Evolutionary conservation across 1,140 invertebrate genomes (phyloP).

Genomic region (Tetramorium alpestre): DNA sequence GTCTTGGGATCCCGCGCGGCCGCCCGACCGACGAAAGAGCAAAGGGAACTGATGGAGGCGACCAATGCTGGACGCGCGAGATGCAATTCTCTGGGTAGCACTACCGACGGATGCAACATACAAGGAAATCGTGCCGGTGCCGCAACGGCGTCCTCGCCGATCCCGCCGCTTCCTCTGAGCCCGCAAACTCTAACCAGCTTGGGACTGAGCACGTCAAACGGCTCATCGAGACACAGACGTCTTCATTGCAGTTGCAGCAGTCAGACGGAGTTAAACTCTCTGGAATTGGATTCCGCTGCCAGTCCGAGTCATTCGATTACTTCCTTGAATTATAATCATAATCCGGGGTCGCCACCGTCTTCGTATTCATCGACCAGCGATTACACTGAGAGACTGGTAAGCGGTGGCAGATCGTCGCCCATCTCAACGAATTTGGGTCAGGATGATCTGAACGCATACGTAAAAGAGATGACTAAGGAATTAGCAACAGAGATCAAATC

Average conservation of each 20-base stretch:
- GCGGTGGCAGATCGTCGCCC: slow-evolving; percentile 87
- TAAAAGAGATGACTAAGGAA: slow-evolving; percentile 92
- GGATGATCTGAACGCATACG: slow-evolving; percentile 90
- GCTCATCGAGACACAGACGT: slow-evolving; percentile 73
- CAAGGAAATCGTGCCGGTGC: slow-evolving; percentile 64
- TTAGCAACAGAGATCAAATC: slow-evolving; percentile 93
- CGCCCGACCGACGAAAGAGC: slow-evolving; percentile 58
- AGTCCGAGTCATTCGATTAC: slow-evolving; percentile 80
- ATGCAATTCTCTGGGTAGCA: slow-evolving; percentile 83
- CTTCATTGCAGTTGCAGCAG: slow-evolving; percentile 90
- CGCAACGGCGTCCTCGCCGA: slow-evolving; percentile 78
- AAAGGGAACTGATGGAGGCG: slow-evolving; percentile 52
- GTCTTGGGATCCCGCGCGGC: slow-evolving; percentile 53
- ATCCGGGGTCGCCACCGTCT: slow-evolving; percentile 66
- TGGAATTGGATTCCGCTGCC: slow-evolving; percentile 76
- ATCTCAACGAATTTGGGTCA: slow-evolving; percentile 86
- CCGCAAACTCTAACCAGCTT: slow-evolving; percentile 88
- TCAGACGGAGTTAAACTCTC: slow-evolving; percentile 88
- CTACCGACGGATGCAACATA: slow-evolving; percentile 60
- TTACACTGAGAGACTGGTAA: slow-evolving; percentile 69
- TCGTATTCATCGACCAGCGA: slow-evolving; percentile 68
- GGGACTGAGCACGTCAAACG: slow-evolving; percentile 85
- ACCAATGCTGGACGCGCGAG: slow-evolving; percentile 75
- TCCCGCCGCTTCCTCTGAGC: slow-evolving; percentile 86
- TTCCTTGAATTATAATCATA: slow-evolving; percentile 72